Conservation (phyloP, 92 coral and sea anemone species). For the Umimayanthus chanpuru region DNA sequence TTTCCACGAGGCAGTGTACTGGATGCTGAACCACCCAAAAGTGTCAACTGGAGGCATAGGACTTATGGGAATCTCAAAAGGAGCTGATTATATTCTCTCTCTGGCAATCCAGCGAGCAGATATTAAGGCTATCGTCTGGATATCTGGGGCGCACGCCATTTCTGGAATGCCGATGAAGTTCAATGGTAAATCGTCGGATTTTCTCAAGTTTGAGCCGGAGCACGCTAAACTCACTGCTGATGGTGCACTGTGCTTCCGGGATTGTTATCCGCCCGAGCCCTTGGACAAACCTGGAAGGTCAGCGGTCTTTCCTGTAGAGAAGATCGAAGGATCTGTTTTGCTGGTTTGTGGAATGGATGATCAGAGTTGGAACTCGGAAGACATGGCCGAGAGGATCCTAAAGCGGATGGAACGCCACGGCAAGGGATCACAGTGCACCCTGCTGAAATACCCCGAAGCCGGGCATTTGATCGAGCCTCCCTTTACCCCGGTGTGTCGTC, state of each 20-base stretch:
- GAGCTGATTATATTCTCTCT: conserved; percentile 65
- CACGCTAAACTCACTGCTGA: conserved; percentile 42
- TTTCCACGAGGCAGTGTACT: conserved; percentile 77
- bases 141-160: conserved; percentile 75
- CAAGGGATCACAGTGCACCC: conserved; percentile 55
- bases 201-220: conserved; percentile 73
- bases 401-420: conserved; percentile 58
- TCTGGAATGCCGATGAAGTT: conserved; percentile 61
- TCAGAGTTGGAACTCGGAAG: conserved; percentile 49
- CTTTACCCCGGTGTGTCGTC: conserved; percentile 66
- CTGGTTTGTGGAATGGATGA: conserved; percentile 75
- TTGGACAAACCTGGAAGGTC: conserved; percentile 51
- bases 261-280: conserved; percentile 56
- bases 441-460: conserved; percentile 64
- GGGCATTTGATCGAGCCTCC: conserved; percentile 88
- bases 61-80: conserved; percentile 80
- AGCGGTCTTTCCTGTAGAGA: conserved; percentile 73
- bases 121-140: conserved; percentile 69
- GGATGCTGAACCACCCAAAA: conserved; percentile 62
- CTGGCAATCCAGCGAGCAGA: conserved; percentile 68
- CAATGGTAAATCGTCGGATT: conserved; percentile 55
- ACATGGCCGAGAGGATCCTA: conserved; percentile 60
- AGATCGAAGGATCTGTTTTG: conserved; percentile 67
- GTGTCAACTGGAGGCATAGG: conserved; percentile 69
- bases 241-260: conserved; percentile 58